Evolutionary conservation across 1,140 invertebrate genomes (phyloP), one percentile per base, ranked within the genome.

Genomic region (Cryptotermes secundus): DNA sequence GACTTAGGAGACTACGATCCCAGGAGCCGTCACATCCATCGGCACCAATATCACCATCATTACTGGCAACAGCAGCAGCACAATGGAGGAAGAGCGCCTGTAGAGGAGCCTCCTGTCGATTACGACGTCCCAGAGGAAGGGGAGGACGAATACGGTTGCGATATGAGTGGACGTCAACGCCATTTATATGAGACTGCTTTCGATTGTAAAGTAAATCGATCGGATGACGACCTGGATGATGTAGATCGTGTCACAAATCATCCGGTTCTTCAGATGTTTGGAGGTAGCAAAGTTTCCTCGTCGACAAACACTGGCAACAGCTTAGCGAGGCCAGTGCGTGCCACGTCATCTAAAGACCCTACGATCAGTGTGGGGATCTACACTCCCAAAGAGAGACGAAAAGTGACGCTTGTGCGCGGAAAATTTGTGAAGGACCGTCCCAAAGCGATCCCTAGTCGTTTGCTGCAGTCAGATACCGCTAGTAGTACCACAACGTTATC

Each of bases 131-230:
- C 72, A 34, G 59, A 83, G 4, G 38, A 79, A 10, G 34, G 38
- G n/a, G 31, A 53, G 65, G 42, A 82, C 86, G 90, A 92, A 87
- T 90, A 91, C 34, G 80, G 10, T 87, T 92, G 92, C 89, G 90
- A 92, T 88, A 94, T 94, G 94, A 91, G 93, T 86, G 92, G 92
- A 88, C 93, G 94, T 87, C 87, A 87, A 34, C 92, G 95, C 86
- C 95, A 95, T 88, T 92, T 96, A 45, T 97, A 97, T 88, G 96
- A 97, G 89, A 97, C 96, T 59, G 96, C 96, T 72, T 97, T 97
- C 89, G 96, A 97, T 89, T 96, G 95, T 88, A 96, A 96, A 88
- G 93, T 96, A 87, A 94, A 93, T 87, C 93, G 94, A 79, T 96
- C 94, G 19, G 95, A 96, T 87, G 95, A 96, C 88, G 95, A 96